Percentiles rank a stretch among this genome's conserved stretches.
phyloP scores from a whole-genome alignment of 2,113 vertebrate species.

The Smithornis capensis region DNA sequence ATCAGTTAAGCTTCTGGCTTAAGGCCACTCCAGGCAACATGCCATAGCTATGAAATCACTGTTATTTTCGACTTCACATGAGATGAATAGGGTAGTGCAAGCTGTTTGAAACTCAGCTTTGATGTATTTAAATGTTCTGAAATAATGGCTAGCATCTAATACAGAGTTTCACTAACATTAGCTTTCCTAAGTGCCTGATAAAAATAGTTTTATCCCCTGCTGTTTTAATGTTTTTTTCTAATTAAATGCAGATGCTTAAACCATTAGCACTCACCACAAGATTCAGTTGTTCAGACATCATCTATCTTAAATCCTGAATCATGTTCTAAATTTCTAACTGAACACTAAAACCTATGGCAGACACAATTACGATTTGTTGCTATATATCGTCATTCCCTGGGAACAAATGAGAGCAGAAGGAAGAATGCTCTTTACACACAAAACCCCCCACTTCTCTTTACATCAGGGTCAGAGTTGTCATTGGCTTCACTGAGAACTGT shows the following conservation, averaged over 20 bases:
- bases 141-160: conserved; percentile 45
- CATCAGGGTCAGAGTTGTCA: not conserved
- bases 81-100: conserved; percentile 33
- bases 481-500: not conserved
- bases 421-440: not conserved
- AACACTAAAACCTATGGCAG: not conserved
- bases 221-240: not conserved
- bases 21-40: conserved; percentile 19
- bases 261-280: not conserved
- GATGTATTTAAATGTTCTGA: conserved; percentile 49
- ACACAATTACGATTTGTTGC: rapidly evolving
- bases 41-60: conserved; percentile 62
- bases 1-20: conserved; percentile 20
- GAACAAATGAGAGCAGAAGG: not conserved
- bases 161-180: conserved; percentile 18
- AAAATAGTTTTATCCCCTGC: not conserved
- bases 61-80: conserved; percentile 35
- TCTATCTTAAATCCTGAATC: not conserved
- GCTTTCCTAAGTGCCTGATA: not conserved
- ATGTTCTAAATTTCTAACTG: not conserved
- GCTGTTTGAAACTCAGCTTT: conserved; percentile 32
- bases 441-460: not conserved
- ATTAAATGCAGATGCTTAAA: conserved; percentile 34
- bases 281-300: not conserved
- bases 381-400: not conserved